These are phyloP conservation scores for Synergus japonicus DNA, from an alignment of 2,888 invertebrate species.

Conservation along the genomic window DNA sequence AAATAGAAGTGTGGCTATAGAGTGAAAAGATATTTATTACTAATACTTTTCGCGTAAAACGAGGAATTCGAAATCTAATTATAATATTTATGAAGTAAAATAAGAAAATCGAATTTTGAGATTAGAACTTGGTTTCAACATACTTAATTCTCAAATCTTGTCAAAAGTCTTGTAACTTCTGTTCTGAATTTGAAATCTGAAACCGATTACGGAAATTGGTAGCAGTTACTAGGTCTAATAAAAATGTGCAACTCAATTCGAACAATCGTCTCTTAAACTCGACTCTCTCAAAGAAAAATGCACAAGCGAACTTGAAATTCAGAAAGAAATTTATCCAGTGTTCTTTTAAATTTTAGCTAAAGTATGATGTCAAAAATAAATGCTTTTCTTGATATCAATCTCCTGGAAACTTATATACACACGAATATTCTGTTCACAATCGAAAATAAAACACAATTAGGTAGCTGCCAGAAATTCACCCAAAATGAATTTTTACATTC, in stretches of 20 bases:
- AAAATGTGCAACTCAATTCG: neutral
- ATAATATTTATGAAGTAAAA: too few species aligned
- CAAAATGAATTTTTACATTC: neutral
- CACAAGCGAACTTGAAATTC: neutral
- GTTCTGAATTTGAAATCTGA: neutral
- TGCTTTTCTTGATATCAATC: constrained; percentile 19
- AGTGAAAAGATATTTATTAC: too few species aligned
- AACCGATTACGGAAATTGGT: neutral
- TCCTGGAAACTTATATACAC: constrained; percentile 4
- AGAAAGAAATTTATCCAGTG: neutral
- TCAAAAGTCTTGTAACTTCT: neutral
- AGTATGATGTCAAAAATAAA: constrained; percentile 35
- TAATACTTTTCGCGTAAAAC: too few species aligned
- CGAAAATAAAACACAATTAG: constrained; percentile 18
- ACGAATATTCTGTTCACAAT: neutral
- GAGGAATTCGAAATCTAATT: too few species aligned
- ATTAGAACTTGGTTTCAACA: too few species aligned
- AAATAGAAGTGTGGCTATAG: too few species aligned
- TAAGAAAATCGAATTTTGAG: too few species aligned
- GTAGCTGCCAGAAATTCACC: constrained; percentile 5
- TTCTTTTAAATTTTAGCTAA: constrained; percentile 14
- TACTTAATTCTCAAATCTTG: neutral
- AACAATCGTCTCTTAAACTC: neutral
- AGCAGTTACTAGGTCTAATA: neutral
- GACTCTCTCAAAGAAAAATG: neutral